Evolutionary conservation across 2,888 invertebrate genomes (phyloP), one percentile per base, ranked within the genome.

Genomic region (Pheosia gnoma): DNA sequence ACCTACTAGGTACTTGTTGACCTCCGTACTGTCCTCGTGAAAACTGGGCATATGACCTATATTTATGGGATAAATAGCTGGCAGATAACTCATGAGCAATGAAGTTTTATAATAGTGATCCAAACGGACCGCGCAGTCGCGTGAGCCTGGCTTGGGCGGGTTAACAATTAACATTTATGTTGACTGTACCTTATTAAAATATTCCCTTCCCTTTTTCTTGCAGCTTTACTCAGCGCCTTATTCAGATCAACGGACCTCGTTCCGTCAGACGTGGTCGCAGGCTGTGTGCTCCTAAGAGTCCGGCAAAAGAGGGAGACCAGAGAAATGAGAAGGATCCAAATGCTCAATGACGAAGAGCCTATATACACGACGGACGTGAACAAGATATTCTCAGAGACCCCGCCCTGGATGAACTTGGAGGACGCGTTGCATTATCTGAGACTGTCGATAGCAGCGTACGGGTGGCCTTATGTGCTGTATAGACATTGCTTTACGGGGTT

Each of bases 211-310:
- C 54, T 0, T 52, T 58, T 66, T 66, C 59, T 94, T 84, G 57
- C 94, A 94, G 96, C 96, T 70, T 89, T 98, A 8, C 94, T 98
- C 67, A 96, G 96, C 79, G 96, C 96, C 3, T 93, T 97, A 66
- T 97, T 98, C 87, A 94, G 98, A 78, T 97, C 97, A 69, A 96
- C 97, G 7, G 98, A 98, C 87, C 90, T 98, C 52, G 98, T 98
- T 0, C 97, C 98, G 0, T 97, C 98, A 0, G 98, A 98, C 85
- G 95, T 98, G 13, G 95, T 97, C 61, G 98, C 98, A 10, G 98
- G 98, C 10, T 95, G 97, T 78, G 95, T 98, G 37, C 94, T 98
- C n/a, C 94, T 98, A 5, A 94, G 96, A 72, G 95, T 97, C 4
- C 95, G 96, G 60, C 96, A 96, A 81, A 97, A 96, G 82, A 90